phyloP scores from a whole-genome alignment of 2,113 vertebrate genomes.

The Trogon melanurus region DNA sequence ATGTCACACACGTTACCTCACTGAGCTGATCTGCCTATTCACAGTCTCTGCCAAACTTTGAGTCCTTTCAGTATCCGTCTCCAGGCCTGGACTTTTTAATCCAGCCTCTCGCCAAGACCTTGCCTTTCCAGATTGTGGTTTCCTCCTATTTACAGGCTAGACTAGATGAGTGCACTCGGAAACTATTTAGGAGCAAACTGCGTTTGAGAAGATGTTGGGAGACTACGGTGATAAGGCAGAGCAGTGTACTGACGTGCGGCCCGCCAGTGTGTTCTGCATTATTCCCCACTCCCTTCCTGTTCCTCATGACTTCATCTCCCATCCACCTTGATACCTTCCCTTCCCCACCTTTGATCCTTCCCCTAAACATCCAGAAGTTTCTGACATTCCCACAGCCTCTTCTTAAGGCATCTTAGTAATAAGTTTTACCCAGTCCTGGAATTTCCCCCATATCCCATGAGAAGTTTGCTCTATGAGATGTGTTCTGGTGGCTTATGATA shows the following conservation, averaged over 20 bases:
- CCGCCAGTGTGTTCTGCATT: background rate
- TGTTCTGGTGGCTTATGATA: background rate
- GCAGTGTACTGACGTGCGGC: background rate
- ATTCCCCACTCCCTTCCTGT: background rate
- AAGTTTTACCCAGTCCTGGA: background rate
- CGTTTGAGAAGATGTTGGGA: background rate
- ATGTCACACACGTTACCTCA: rapidly evolving
- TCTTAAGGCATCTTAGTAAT: background rate
- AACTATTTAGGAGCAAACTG: background rate
- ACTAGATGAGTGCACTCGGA: background rate
- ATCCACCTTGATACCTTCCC: background rate
- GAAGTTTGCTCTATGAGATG: background rate
- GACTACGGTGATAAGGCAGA: background rate
- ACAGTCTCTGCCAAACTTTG: background rate
- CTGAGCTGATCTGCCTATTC: background rate
- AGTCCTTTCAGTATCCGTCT: background rate
- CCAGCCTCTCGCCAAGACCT: background rate
- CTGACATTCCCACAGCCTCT: background rate
- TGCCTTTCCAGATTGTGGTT: background rate
- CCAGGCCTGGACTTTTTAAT: background rate
- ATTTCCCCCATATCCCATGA: rapidly evolving
- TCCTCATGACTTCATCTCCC: background rate
- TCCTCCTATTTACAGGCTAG: background rate
- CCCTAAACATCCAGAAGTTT: background rate
- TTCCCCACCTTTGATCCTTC: background rate